These are phyloP conservation scores for Drosophila novamexicana DNA, from an alignment of 1,140 invertebrate genomes.

Conservation along the genomic window DNA sequence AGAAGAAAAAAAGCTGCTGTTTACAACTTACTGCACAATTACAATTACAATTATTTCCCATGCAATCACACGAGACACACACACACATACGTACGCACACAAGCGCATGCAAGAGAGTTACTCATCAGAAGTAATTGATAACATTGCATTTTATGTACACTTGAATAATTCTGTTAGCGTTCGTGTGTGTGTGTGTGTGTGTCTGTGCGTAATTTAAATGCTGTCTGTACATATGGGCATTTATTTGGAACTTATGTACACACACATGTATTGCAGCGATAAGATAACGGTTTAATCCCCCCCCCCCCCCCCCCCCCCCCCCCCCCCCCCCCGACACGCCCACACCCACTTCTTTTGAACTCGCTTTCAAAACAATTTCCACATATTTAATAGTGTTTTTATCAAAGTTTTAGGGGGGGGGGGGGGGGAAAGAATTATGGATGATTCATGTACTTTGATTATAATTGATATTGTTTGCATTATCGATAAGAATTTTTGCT, in stretches of 20 bases:
- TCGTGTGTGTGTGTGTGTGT: neutral
- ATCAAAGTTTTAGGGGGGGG: neutral
- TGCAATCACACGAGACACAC: neutral
- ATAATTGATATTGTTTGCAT: conserved; percentile 41
- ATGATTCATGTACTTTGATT: conserved; percentile 44
- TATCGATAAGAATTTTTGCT: conserved; percentile 34
- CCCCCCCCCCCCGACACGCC: too few species aligned
- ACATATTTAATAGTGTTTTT: conserved; percentile 5
- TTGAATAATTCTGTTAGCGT: neutral
- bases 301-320: too few species aligned
- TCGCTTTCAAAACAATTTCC: neutral
- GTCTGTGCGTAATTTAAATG: neutral
- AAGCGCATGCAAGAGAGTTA: conserved; percentile 1
- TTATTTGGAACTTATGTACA: neutral
- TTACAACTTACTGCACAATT: conserved; percentile 1
- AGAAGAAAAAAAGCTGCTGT: neutral
- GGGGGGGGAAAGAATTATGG: neutral
- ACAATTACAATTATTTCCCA: neutral
- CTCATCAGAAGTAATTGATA: conserved; percentile 35
- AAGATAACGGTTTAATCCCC: neutral
- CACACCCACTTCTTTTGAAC: neutral
- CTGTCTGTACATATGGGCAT: neutral
- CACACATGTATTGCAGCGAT: neutral
- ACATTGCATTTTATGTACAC: conserved; percentile 27
- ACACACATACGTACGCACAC: neutral